Evolutionary conservation across 1,140 invertebrate genomes (phyloP), one percentile per base, ranked within the genome.

Genomic region (Melitaea cinxia): DNA sequence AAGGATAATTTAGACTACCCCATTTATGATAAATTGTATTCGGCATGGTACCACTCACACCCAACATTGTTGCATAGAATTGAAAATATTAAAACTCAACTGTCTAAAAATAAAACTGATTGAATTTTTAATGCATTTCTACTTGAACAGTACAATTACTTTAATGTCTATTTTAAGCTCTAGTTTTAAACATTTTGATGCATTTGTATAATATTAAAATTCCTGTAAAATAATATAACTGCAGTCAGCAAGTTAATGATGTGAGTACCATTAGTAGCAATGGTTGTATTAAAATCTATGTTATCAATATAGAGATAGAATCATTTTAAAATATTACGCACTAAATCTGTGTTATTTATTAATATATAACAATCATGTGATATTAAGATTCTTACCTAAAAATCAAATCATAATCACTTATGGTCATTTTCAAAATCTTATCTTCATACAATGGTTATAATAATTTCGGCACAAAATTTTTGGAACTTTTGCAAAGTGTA

Each of bases 1-100:
- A 95, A 96, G 78, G 98, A 99, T 88, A 99, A 99, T 92, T 93
- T 99, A 57, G 94, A 96, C 65, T 99, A 98, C 89, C 98, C 98
- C 0, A 93, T 99, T 49, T 96, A 95, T 80, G 98, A 99, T 83
- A 94, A 94, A 90, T 88, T 98, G 4, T 98, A 96, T 83, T 97
- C 98, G 1, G 93, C 94, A 19, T 99, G 97, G 95, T 95, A 99
- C 91, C 97, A 98, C 91, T 98, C 96, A 24, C 99, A 99, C 94
- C 99, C 99, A 61, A 97, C 98, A 24, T 89, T 99, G 6, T 92
- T 99, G n/a, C 96, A 99, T 85, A 92, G 99, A 80, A 92, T 99
- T 54, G 94, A 94, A 80, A 96, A 95, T 30, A 91, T 98, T 42
- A 93, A 94, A 54, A 94, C 94, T 74, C 73, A 85, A 83, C 58